Conservation (phyloP, 2,113 vertebrate genomes). For the Ammospiza nelsoni region DNA sequence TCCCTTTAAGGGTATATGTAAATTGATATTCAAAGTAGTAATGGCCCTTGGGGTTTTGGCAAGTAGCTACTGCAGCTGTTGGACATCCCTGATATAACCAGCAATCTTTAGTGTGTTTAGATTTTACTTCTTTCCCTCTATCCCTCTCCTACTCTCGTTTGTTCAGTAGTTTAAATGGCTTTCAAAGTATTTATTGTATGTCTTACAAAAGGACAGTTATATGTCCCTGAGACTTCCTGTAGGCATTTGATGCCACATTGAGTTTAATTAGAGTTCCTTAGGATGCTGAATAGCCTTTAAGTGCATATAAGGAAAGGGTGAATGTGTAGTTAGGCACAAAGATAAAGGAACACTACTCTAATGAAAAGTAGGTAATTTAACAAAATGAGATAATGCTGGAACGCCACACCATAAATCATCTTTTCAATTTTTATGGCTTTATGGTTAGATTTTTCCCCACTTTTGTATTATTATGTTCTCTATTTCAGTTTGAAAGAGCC, state of each 20-base stretch:
- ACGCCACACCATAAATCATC: neutral
- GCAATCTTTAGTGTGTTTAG: neutral
- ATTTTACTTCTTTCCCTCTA: slow-evolving; percentile 14
- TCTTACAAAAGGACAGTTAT: slow-evolving; percentile 49
- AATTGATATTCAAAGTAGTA: slow-evolving; percentile 27
- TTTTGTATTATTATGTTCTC: neutral
- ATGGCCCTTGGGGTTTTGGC: neutral
- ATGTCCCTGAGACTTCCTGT: slow-evolving; percentile 54
- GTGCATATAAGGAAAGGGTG: neutral
- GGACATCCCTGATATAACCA: neutral
- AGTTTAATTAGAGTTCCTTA: slow-evolving; percentile 47
- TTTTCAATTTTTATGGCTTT: slow-evolving; percentile 37
- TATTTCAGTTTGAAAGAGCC: neutral
- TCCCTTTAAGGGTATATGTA: neutral
- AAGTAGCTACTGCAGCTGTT: slow-evolving; percentile 38
- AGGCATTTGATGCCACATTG: slow-evolving; percentile 47
- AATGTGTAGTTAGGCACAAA: neutral
- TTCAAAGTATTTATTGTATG: slow-evolving; percentile 60
- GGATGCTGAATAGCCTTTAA: slow-evolving; percentile 31
- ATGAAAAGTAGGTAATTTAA: slow-evolving; percentile 32
- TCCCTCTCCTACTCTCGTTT: neutral
- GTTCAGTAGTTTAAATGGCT: slow-evolving; percentile 19
- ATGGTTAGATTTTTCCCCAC: neutral
- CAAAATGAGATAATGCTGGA: slow-evolving; percentile 1
- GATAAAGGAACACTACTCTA: slow-evolving; percentile 13